These are phyloP conservation scores for Cartodere bifasciata DNA, from an alignment of 2,888 invertebrate genomes.

Conservation along the genomic window DNA sequence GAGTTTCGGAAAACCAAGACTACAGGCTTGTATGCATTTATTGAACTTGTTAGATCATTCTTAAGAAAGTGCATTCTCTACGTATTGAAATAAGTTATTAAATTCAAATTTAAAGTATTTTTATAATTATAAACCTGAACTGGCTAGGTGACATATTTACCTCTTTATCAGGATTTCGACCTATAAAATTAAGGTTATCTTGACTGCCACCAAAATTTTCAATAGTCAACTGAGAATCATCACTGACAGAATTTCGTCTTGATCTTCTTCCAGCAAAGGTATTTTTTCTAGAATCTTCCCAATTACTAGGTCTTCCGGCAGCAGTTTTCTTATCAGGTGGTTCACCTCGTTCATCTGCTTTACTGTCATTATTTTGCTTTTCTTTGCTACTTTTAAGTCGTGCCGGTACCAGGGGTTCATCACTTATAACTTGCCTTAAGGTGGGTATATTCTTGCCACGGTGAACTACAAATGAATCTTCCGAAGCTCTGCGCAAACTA, in stretches of 20 bases:
- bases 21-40: too few species aligned
- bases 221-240: slow-evolving; percentile 81
- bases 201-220: slow-evolving; percentile 90
- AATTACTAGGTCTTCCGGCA: slow-evolving; percentile 78
- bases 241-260: slow-evolving; percentile 69
- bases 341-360: slow-evolving; percentile 54
- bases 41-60: too few species aligned
- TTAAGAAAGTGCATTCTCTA: too few species aligned
- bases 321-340: slow-evolving; percentile 36
- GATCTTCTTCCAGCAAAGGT: slow-evolving; percentile 68
- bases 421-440: slow-evolving; percentile 48
- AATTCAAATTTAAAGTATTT: too few species aligned
- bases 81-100: too few species aligned
- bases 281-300: slow-evolving; percentile 59
- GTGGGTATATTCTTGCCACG: slow-evolving; percentile 69
- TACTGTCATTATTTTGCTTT: slow-evolving; percentile 47
- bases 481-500: slow-evolving; percentile 38
- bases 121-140: too few species aligned
- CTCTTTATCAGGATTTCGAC: slow-evolving; percentile 72
- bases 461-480: slow-evolving; percentile 71
- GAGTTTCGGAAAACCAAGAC: too few species aligned
- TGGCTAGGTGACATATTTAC: too few species aligned
- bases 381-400: slow-evolving; percentile 48
- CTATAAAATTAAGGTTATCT: slow-evolving; percentile 76
- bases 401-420: slow-evolving; percentile 43